Conservation (phyloP, 2,113 vertebrate genomes). For the Burhinus oedicnemus region DNA sequence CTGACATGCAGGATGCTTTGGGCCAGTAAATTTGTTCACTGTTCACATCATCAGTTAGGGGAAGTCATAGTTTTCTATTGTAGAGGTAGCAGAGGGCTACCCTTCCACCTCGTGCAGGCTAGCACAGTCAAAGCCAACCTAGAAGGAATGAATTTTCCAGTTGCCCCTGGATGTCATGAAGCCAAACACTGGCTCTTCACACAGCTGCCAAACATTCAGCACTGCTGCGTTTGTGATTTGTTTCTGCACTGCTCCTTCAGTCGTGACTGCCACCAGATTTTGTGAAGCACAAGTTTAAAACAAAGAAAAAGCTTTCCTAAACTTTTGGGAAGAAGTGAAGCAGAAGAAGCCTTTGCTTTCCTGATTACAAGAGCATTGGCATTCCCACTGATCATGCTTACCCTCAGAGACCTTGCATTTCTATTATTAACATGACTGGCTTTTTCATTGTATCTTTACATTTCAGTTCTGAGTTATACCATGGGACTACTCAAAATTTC, state of each 20-base stretch:
- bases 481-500: conserved; percentile 2
- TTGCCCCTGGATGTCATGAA: background rate
- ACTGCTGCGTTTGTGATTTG: background rate
- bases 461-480: conserved; percentile 1
- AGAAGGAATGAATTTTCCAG: background rate
- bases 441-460: conserved; percentile 7
- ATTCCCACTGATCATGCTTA: background rate
- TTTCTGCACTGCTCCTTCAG: background rate
- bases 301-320: background rate
- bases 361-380: background rate
- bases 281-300: background rate
- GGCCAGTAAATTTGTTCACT: background rate
- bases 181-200: background rate
- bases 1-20: background rate
- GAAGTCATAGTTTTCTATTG: background rate
- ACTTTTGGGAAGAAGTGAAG: background rate
- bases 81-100: background rate
- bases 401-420: background rate
- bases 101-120: background rate
- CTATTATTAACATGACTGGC: background rate
- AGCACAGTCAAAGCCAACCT: background rate
- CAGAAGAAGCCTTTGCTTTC: background rate
- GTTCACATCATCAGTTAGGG: background rate
- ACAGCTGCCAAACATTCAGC: background rate
- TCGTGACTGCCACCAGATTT: background rate